These are phyloP conservation scores for Polyploca ridens DNA, from an alignment of 2,888 invertebrate genomes.

Conservation along the genomic window DNA sequence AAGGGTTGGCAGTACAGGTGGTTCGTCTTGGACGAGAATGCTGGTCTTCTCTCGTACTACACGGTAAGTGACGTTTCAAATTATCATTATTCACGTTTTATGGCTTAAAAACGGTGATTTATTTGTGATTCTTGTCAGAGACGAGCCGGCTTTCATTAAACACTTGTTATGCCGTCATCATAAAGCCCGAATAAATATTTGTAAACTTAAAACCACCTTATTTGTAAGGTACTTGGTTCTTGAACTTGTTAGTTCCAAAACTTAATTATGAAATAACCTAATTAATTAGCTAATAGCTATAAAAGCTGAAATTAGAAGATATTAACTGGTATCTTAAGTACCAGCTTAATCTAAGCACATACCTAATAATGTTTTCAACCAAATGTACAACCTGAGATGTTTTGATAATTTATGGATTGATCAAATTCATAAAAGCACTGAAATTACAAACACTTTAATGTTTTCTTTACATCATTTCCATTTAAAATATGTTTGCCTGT, in stretches of 20 bases:
- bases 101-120: constrained; percentile 26
- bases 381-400: not conserved
- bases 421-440: too few species aligned
- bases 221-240: not conserved
- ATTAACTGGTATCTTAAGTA: too few species aligned
- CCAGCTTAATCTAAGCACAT: too few species aligned
- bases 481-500: constrained; percentile 24
- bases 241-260: not conserved
- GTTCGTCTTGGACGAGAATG: constrained; percentile 99
- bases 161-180: constrained; percentile 15
- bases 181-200: constrained; percentile 18
- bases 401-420: too few species aligned
- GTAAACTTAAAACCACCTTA: too few species aligned
- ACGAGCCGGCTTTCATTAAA: not conserved
- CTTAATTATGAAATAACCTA: not conserved
- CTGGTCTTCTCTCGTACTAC: constrained; percentile 98
- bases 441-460: not conserved
- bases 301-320: too few species aligned
- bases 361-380: too few species aligned
- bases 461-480: constrained; percentile 30
- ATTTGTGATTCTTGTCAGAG: constrained; percentile 7
- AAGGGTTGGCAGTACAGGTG: constrained; percentile 99
- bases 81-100: constrained; percentile 21
- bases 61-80: constrained; percentile 90
- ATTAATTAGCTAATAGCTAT: not conserved